These are phyloP conservation scores for Melitaea athalia DNA, from an alignment of 2,888 invertebrate species.

Conservation along the genomic window DNA sequence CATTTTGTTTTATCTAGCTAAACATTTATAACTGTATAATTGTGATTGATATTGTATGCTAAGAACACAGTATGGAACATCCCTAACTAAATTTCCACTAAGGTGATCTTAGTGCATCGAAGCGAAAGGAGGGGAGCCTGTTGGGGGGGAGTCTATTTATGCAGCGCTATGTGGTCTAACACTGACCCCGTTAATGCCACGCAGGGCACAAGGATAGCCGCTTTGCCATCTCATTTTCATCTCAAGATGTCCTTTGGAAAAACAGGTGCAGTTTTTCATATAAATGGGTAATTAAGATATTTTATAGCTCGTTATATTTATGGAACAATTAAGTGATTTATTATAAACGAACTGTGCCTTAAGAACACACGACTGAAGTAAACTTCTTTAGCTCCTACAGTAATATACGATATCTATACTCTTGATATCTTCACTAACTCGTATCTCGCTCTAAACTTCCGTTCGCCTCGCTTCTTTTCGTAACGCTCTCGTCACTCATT, in stretches of 20 bases:
- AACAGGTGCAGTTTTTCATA: conserved; percentile 16
- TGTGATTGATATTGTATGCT: conserved; percentile 3
- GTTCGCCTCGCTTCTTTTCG: too few species aligned
- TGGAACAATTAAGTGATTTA: not conserved
- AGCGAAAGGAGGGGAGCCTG: conserved; percentile 32
- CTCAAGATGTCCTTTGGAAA: conserved; percentile 30
- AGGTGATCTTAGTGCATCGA: conserved; percentile 46
- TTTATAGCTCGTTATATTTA: not conserved
- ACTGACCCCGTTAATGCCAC: conserved; percentile 79
- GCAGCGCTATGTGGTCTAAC: conserved; percentile 79
- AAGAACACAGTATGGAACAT: conserved; percentile 28
- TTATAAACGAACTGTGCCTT: not conserved
- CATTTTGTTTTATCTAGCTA: not conserved
- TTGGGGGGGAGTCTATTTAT: conserved; percentile 66
- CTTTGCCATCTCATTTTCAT: conserved; percentile 45
- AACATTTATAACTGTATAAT: not conserved
- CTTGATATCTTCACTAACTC: too few species aligned
- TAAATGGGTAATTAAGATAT: not conserved
- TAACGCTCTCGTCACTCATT: too few species aligned
- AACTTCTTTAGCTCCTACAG: too few species aligned
- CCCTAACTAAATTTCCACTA: conserved; percentile 36
- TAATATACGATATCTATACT: too few species aligned
- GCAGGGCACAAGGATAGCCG: conserved; percentile 63
- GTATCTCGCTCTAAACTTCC: too few species aligned
- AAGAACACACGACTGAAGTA: too few species aligned